Evolutionary conservation across 1,140 invertebrate species (phyloP).

Genomic region (Monomorium pharaonis): DNA sequence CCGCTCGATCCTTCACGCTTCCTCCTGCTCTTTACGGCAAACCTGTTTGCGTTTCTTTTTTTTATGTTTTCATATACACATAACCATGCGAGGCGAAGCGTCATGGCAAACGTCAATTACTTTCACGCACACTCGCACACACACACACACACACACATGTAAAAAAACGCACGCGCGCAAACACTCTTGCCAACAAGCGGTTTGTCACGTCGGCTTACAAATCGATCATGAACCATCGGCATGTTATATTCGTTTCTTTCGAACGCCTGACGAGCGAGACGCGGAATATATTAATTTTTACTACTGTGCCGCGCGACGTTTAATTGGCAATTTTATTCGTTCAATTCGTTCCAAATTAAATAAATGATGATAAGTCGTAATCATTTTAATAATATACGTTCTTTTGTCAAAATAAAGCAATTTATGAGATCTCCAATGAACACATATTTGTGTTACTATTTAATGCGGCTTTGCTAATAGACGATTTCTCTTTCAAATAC

Average conservation of each 20-base stretch:
- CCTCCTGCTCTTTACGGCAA: neutral
- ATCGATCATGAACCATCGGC: constrained; percentile 52
- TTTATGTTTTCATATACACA: constrained; percentile 81
- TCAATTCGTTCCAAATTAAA: neutral
- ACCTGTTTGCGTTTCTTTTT: constrained; percentile 68
- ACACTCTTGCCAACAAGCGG: constrained; percentile 75
- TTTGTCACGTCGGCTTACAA: constrained; percentile 65
- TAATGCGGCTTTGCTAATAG: neutral
- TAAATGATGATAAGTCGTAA: neutral
- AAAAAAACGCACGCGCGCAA: constrained; percentile 73
- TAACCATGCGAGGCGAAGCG: constrained; percentile 85
- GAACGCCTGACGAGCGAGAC: neutral
- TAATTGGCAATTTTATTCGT: neutral
- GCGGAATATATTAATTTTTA: neutral
- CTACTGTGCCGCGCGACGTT: neutral
- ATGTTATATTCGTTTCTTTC: constrained; percentile 36
- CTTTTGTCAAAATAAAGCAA: neutral
- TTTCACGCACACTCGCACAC: constrained; percentile 77
- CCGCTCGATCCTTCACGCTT: constrained; percentile 2
- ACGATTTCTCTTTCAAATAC: neutral
- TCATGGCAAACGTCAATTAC: constrained; percentile 83
- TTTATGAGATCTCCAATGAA: neutral
- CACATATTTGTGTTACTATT: neutral
- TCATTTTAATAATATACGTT: neutral
- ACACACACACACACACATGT: constrained; percentile 79